Evolutionary conservation across 2,113 vertebrate species (phyloP).

Genomic region (Alectura lathami): DNA sequence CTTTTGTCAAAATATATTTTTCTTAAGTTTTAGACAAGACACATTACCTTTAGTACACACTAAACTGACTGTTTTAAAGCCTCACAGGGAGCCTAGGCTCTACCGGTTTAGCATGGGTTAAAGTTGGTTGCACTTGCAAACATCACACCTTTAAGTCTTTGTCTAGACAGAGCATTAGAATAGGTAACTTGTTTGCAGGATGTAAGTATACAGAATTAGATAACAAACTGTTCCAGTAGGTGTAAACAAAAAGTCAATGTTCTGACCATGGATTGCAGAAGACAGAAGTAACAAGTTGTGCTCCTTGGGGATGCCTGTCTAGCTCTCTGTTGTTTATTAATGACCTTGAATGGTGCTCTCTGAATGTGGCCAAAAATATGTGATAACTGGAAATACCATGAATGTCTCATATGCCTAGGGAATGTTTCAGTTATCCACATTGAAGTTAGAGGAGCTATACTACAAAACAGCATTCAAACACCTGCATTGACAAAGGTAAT

Average conservation of each 20-base stretch:
- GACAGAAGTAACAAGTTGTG: not conserved
- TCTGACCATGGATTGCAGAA: slow-evolving; percentile 14
- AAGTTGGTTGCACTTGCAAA: not conserved
- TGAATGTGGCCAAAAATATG: slow-evolving; percentile 6
- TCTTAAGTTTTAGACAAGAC: slow-evolving; percentile 32
- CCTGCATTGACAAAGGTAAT: not conserved
- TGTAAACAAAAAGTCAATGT: slow-evolving; percentile 22
- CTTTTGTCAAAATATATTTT: slow-evolving; percentile 46
- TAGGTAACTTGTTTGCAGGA: slow-evolving; percentile 29
- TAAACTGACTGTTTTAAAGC: not conserved
- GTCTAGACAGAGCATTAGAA: slow-evolving; percentile 45
- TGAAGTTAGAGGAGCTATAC: not conserved
- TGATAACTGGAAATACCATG: not conserved
- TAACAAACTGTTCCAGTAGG: slow-evolving; percentile 12
- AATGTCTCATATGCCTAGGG: not conserved
- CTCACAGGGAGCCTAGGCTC: not conserved
- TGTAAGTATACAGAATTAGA: slow-evolving; percentile 35
- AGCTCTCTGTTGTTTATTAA: not conserved
- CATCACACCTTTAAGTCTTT: slow-evolving; percentile 48
- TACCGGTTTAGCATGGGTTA: slow-evolving; percentile 22
- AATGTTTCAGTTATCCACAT: not conserved
- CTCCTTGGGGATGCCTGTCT: not conserved
- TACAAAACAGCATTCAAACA: not conserved
- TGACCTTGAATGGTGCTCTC: not conserved
- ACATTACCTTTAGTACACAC: not conserved